A percentile compares a stretch with the other conserved stretches of the same genome.
phyloP scores from a whole-genome alignment of 2,797 vertebrate species.

The Rhinoraja longicauda region DNA sequence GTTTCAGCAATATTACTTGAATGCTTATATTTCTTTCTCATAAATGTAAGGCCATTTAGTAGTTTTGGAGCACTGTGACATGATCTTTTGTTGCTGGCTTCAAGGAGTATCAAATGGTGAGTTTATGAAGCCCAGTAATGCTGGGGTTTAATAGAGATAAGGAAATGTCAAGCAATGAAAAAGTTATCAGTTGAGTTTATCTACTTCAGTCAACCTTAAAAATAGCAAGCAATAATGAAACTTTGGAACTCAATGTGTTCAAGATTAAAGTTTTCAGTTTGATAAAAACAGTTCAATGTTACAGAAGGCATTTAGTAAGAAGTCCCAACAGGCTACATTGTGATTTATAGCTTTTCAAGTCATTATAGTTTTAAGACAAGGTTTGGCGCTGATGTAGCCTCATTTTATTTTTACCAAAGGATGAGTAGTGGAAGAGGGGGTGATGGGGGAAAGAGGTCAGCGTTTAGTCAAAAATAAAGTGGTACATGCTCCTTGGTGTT shows the following conservation, averaged over 20 bases:
- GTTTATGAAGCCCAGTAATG: background rate
- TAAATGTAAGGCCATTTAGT: too few relatives aligned
- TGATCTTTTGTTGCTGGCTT: background rate
- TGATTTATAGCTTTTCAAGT: background rate
- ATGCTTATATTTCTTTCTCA: background rate
- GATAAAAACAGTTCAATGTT: too few relatives aligned
- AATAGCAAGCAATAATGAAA: background rate
- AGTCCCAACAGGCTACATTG: background rate
- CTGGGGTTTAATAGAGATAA: background rate
- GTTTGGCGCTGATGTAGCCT: background rate
- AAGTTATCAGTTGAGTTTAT: background rate
- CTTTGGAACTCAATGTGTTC: background rate
- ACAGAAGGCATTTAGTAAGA: background rate
- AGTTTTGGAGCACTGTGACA: background rate
- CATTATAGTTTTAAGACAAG: background rate
- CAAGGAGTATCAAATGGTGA: background rate
- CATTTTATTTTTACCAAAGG: background rate
- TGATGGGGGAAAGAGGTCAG: background rate
- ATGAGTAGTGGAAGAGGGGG: background rate
- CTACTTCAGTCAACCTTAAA: background rate
- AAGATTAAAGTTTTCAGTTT: background rate
- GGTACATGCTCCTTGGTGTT: background rate
- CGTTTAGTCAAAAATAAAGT: background rate
- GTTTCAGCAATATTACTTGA: background rate
- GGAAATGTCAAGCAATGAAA: too few relatives aligned